Conservation (phyloP, 37 sponge, comb jelly and placozoan genomes). For the Corticium candelabrum region DNA sequence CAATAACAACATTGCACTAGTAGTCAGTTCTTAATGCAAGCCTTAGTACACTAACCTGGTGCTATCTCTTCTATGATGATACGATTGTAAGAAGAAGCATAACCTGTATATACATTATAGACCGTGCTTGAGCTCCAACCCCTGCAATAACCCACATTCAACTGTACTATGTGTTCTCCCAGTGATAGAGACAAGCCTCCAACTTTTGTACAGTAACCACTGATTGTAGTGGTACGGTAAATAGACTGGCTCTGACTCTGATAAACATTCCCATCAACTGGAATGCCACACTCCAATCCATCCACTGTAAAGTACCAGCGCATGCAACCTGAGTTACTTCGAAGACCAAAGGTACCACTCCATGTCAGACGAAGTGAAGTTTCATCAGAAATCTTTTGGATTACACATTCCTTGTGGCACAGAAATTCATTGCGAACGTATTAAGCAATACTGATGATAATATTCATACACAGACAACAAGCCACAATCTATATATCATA, state of each 20-base stretch:
- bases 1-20: no score
- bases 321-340: neutral
- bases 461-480: neutral
- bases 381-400: neutral
- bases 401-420: neutral
- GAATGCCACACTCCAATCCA: neutral
- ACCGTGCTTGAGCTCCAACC: neutral
- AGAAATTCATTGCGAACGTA: no score
- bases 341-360: neutral
- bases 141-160: slow-evolving; percentile 7
- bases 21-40: no score
- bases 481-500: neutral
- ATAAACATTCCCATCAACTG: neutral
- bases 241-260: neutral
- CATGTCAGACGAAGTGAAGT: neutral
- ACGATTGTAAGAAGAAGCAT: neutral
- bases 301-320: slow-evolving; percentile 1
- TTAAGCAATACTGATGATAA: neutral
- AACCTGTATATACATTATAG: neutral
- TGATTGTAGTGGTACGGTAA: neutral
- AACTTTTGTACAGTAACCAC: neutral
- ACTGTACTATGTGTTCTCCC: neutral
- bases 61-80: slow-evolving; percentile 6
- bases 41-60: neutral
- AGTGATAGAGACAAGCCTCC: neutral